Percentiles rank a stretch among this genome's conserved stretches.
Conservation (phyloP, 2,797 vertebrate species). For the Anabacerthia variegaticeps region DNA sequence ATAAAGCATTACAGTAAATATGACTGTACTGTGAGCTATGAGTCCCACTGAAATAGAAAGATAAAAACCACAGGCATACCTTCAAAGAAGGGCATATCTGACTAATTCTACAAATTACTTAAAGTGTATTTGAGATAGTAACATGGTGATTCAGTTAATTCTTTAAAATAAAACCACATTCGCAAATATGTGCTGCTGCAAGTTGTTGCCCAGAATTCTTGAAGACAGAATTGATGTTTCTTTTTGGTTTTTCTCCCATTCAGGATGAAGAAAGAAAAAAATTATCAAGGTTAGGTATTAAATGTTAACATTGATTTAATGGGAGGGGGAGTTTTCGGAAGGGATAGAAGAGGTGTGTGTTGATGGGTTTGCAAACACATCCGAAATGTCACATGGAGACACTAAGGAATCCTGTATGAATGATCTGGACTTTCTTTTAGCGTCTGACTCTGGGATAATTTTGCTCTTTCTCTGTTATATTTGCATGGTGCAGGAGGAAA, state of each 20-base stretch:
- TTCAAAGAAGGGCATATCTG: slow-evolving; percentile 6
- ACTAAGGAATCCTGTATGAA: neutral
- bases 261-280: neutral
- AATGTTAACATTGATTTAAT: neutral
- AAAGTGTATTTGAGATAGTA: neutral
- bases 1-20: neutral
- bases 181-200: neutral
- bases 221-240: neutral
- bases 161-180: neutral
- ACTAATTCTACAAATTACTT: neutral
- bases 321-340: neutral
- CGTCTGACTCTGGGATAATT: neutral
- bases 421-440: neutral
- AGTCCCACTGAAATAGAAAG: neutral
- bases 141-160: neutral
- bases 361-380: neutral
- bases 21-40: neutral
- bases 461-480: neutral
- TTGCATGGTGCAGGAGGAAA: neutral
- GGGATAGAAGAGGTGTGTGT: neutral
- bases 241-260: neutral
- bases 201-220: neutral
- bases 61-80: neutral
- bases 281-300: neutral
- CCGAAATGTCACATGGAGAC: neutral